phyloP scores from a whole-genome alignment of 2,888 invertebrate genomes.

The Conistra vaccinii region DNA sequence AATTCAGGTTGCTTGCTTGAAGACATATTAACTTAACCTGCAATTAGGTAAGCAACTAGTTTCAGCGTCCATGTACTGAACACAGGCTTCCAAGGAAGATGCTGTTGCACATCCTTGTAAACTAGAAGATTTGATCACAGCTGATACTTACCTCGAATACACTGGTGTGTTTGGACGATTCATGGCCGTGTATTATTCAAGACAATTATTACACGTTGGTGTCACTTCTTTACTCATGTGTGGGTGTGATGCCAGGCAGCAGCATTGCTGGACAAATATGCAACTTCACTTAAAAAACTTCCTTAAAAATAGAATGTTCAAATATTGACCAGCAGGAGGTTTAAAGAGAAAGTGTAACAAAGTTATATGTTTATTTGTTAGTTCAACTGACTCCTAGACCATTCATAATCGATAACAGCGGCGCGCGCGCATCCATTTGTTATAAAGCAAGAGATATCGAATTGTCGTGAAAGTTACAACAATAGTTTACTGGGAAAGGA shows the following conservation, averaged over 20 bases:
- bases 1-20: neutral
- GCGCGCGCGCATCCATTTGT: constrained; percentile 61
- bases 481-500: constrained; percentile 20
- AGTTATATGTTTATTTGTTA: constrained; percentile 60
- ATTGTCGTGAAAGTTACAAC: constrained; percentile 53
- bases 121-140: too few species aligned
- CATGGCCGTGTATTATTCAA: too few species aligned
- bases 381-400: constrained; percentile 41
- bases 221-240: too few species aligned
- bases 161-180: too few species aligned
- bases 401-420: constrained; percentile 54
- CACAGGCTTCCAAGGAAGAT: too few species aligned
- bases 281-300: neutral
- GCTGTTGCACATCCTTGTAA: too few species aligned
- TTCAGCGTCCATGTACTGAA: neutral
- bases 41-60: neutral
- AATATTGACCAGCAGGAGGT: constrained; percentile 1
- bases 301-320: neutral
- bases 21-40: neutral
- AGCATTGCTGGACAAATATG: neutral
- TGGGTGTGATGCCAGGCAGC: neutral
- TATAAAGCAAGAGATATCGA: constrained; percentile 39
- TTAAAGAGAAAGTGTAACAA: constrained; percentile 67
- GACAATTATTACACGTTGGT: neutral
- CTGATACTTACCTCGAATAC: neutral